Evolutionary conservation across 2,888 invertebrate species (phyloP), one percentile per base, ranked within the genome.

Genomic region (Rosalia funebris): DNA sequence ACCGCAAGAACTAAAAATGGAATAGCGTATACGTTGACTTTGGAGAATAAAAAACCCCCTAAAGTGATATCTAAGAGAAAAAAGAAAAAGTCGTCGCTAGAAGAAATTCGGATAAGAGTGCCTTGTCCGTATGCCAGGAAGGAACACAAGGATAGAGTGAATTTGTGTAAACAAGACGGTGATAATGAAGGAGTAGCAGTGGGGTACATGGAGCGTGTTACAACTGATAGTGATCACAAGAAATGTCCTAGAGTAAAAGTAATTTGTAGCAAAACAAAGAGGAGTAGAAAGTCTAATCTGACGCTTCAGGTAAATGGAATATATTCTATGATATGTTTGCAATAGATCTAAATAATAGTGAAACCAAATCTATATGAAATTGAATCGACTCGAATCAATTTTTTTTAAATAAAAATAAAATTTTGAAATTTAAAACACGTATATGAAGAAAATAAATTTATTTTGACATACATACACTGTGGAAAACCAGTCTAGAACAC

Each of bases 11-110:
- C 57, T 25, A 79, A 79, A 2, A 82, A 82, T 64, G 74, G 82
- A 0, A 79, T 83, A 12, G 83, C 83, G 9, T 84, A 83, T 54
- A 81, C 83, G 50, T 66, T 84, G 34, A 82, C 81, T 9, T 81
- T 83, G 57, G 75, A 76, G 4, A 70, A 69, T 68, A 56, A 63
- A 7, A 60, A 60, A 16, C 65, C 59, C 1, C 36, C 19, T 10
- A 61, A 37, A 36, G 12, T 36, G n/a, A 63, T 46, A 34, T 58
- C 56, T 4, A 58, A 47, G 31, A 58, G 46, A 50, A 71, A 63
- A 50, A 66, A 62, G 37, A 65, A 54, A 19, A 63, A 55, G 39
- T 63, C 53, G 32, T 19, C 48, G 10, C 57, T 77, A 37, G 71
- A 74, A 46, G 76, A 77, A 60, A 75, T 77, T 20, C 72, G 65